Percentiles rank a stretch among this genome's conserved stretches.
Conservation (phyloP, 2,888 invertebrate species). For the Linnaemya tessellans region DNA sequence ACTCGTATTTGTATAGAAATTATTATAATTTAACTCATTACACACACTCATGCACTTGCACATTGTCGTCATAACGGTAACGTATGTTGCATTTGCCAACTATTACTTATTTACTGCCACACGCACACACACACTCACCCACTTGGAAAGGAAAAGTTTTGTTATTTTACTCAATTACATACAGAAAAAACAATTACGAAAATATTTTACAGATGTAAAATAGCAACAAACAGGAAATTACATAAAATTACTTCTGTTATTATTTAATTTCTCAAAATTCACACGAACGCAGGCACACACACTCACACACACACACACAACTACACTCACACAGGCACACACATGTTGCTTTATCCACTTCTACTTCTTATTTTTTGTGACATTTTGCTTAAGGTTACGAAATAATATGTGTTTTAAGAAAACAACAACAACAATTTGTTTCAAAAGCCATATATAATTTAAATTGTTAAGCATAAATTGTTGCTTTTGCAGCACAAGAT, state of each 20-base stretch:
- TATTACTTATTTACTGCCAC: slow-evolving; percentile 3
- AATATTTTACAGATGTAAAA: background rate
- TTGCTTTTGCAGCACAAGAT: no score
- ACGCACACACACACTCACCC: background rate
- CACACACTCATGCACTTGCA: background rate
- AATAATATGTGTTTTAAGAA: no score
- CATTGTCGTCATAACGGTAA: slow-evolving; percentile 18
- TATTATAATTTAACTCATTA: slow-evolving; percentile 33
- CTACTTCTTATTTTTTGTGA: no score
- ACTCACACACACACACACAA: no score
- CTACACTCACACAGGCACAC: no score
- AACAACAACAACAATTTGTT: no score
- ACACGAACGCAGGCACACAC: no score
- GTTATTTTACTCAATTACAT: background rate
- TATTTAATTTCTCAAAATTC: background rate
- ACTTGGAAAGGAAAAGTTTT: background rate
- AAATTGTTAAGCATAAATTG: no score
- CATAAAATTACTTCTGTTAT: slow-evolving; percentile 27
- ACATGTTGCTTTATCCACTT: no score
- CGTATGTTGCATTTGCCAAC: slow-evolving; percentile 27
- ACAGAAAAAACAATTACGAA: background rate
- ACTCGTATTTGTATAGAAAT: slow-evolving; percentile 28
- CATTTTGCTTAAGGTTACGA: no score
- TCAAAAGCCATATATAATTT: no score
- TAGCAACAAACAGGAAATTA: slow-evolving; percentile 15